phyloP scores from a whole-genome alignment of 2,797 vertebrate species.

The Argyrosomus regius region DNA sequence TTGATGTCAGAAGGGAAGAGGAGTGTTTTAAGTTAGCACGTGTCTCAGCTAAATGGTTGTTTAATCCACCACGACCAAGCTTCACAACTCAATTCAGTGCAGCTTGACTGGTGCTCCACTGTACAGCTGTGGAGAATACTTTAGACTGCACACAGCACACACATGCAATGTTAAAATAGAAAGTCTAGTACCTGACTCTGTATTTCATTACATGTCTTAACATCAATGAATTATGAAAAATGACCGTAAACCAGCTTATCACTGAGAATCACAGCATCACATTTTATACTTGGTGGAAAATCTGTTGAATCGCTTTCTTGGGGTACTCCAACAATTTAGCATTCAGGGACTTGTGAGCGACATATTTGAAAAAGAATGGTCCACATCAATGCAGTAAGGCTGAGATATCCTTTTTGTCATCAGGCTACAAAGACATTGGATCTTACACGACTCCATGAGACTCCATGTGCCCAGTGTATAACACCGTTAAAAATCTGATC shows the following conservation, averaged over 20 bases:
- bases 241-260: not conserved
- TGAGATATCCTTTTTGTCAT: not conserved
- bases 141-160: not conserved
- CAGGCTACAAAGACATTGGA: not conserved
- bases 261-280: not conserved
- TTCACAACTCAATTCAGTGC: slow-evolving; percentile 5
- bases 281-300: not conserved
- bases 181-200: not conserved
- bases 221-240: not conserved
- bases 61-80: slow-evolving; percentile 29
- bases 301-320: not conserved
- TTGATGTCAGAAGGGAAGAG: slow-evolving; percentile 43
- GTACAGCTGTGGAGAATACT: not conserved
- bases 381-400: not conserved
- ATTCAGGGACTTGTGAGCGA: not conserved
- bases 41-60: slow-evolving; percentile 40
- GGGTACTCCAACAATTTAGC: not conserved
- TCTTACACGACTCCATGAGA: not conserved
- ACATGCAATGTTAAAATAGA: not conserved
- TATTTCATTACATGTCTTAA: not conserved
- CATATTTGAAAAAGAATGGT: not conserved
- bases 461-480: not conserved
- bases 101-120: not conserved
- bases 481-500: not conserved
- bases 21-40: slow-evolving; percentile 41